Percentiles rank a stretch among this genome's conserved stretches.
Evolutionary conservation across 2,797 vertebrate species (phyloP).

Genomic region (Cyclura pinguis): DNA sequence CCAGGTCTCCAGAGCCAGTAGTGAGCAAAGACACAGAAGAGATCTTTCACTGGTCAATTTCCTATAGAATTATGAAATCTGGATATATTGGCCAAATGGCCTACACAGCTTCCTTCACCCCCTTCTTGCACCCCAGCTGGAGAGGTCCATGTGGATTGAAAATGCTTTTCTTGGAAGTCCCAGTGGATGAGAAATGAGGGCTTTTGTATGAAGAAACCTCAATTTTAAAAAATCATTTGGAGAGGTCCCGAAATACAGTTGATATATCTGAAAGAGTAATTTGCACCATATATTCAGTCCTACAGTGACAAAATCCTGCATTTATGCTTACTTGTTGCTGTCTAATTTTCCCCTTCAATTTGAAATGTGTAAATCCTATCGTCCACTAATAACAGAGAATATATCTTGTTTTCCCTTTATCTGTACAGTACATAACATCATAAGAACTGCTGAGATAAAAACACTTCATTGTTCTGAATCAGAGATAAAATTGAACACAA

Average conservation of each 20-base stretch:
- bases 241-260: neutral
- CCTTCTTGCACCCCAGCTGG: too few species aligned
- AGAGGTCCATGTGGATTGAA: too few species aligned
- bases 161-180: too few species aligned
- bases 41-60: too few species aligned
- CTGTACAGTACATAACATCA: neutral
- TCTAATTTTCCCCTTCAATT: neutral
- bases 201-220: too few species aligned
- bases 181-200: too few species aligned
- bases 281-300: neutral
- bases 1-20: too few species aligned
- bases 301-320: neutral
- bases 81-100: too few species aligned
- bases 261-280: neutral
- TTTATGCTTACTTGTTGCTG: neutral
- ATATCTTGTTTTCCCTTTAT: slow-evolving; percentile 3
- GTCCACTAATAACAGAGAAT: neutral
- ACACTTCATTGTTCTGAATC: neutral
- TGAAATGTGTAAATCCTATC: neutral
- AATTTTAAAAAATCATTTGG: too few species aligned
- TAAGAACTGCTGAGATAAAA: neutral
- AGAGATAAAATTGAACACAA: slow-evolving; percentile 2
- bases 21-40: too few species aligned
- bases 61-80: too few species aligned
- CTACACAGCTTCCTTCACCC: too few species aligned